A percentile compares a stretch with the other conserved stretches of the same genome.
Evolutionary conservation across 2,888 invertebrate genomes (phyloP).

Genomic region (Lepidocyrtinus sp.): DNA sequence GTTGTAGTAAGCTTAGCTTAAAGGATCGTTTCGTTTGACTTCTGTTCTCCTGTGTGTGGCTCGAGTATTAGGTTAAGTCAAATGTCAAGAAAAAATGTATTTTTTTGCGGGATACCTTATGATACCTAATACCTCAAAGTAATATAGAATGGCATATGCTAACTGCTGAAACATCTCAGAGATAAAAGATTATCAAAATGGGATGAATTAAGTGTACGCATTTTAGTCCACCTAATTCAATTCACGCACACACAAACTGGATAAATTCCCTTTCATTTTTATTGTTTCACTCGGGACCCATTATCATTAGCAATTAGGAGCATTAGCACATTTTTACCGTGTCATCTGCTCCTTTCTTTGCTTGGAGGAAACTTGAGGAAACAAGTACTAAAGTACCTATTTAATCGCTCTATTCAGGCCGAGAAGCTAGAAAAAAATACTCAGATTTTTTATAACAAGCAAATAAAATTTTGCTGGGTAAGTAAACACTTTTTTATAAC

Average conservation of each 20-base stretch:
- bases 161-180: too few species aligned
- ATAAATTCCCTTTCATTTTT: not conserved
- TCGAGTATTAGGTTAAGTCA: not conserved
- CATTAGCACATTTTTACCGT: conserved; percentile 21
- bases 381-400: too few species aligned
- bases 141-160: too few species aligned
- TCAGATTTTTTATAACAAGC: too few species aligned
- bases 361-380: not conserved
- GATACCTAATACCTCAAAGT: too few species aligned
- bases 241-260: not conserved
- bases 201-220: too few species aligned
- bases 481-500: not conserved
- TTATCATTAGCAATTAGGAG: conserved; percentile 4
- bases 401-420: conserved; percentile 18
- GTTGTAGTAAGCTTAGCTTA: not conserved
- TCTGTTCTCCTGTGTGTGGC: not conserved
- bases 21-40: not conserved
- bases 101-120: not conserved
- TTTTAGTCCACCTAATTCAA: too few species aligned
- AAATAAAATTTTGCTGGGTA: too few species aligned
- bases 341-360: not conserved
- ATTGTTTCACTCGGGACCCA: not conserved
- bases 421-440: too few species aligned
- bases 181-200: too few species aligned
- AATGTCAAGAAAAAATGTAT: not conserved